A percentile compares a stretch with the other conserved stretches of the same genome.
Evolutionary conservation across 2,113 vertebrate species (phyloP).

Genomic region (Solea solea): DNA sequence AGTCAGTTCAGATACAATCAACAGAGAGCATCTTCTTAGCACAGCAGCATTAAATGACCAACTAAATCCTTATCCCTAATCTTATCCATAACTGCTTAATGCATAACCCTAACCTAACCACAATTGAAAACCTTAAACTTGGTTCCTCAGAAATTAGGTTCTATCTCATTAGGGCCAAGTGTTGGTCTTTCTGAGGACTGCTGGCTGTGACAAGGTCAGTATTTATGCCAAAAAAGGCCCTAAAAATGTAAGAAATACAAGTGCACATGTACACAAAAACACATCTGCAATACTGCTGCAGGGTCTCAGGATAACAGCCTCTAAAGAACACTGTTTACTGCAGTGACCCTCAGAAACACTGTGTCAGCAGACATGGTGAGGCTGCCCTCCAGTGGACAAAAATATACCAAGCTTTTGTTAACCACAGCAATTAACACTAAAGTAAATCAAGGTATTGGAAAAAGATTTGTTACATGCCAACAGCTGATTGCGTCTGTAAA

Average conservation of each 20-base stretch:
- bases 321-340: conserved; percentile 64
- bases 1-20: not conserved
- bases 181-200: too few relatives aligned
- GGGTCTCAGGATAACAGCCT: conserved; percentile 52
- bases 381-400: conserved; percentile 71
- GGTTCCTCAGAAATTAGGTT: too few relatives aligned
- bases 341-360: conserved; percentile 72
- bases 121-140: too few relatives aligned
- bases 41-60: too few relatives aligned
- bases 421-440: not conserved
- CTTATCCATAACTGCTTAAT: too few relatives aligned
- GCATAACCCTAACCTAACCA: too few relatives aligned
- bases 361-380: conserved; percentile 64
- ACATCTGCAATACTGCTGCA: conserved; percentile 61
- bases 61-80: too few relatives aligned
- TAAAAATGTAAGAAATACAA: not conserved
- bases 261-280: not conserved
- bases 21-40: not conserved
- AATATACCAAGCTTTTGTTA: conserved; percentile 11
- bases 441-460: not conserved
- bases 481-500: conserved; percentile 9
- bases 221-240: not conserved
- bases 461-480: conserved; percentile 5
- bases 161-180: too few relatives aligned
- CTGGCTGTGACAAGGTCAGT: not conserved